Conservation (phyloP, 1,140 invertebrate genomes). For the Anoplophora glabripennis region DNA sequence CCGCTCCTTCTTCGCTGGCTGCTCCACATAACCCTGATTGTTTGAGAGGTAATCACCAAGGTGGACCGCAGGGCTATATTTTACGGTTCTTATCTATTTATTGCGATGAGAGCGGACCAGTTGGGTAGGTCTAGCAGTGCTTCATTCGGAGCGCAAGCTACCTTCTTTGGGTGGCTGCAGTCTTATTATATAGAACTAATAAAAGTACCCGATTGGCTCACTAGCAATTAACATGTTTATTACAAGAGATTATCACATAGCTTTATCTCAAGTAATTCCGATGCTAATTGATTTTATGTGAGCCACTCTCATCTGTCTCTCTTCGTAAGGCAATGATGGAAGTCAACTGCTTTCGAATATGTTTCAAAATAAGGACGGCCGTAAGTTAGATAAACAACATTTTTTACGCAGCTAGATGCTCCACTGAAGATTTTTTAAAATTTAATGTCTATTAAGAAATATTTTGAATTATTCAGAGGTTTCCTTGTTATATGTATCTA, state of each 20-base stretch:
- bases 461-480: no score
- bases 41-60: conserved; percentile 34
- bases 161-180: conserved; percentile 19
- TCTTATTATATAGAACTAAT: conserved; percentile 39
- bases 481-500: no score
- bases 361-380: no score
- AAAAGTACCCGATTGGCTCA: conserved; percentile 36
- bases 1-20: no score
- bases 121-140: not conserved
- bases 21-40: conserved; percentile 22
- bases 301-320: not conserved
- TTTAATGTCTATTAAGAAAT: no score
- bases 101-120: conserved; percentile 32
- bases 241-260: conserved; percentile 42
- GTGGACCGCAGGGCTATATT: conserved; percentile 32
- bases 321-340: no score
- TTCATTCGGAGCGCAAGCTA: not conserved
- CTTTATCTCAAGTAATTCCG: conserved; percentile 42
- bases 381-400: no score
- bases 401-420: no score
- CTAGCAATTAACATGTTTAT: conserved; percentile 45
- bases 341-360: no score
- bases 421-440: no score
- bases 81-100: conserved; percentile 41
- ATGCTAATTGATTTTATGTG: conserved; percentile 44